Conservation (phyloP, 1,140 invertebrate genomes). For the Orius insidiosus region DNA sequence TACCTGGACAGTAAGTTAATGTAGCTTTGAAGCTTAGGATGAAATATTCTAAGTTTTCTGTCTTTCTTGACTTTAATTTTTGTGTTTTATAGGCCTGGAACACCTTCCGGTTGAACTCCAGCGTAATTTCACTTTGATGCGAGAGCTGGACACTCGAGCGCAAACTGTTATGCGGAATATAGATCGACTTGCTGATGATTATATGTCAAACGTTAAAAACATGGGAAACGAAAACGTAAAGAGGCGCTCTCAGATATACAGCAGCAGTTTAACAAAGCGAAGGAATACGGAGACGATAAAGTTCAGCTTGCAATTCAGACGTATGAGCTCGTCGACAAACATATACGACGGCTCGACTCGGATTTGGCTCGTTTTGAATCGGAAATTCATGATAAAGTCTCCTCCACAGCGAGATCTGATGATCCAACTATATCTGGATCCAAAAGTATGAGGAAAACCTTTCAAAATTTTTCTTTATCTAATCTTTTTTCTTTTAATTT, state of each 20-base stretch:
- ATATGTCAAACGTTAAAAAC: conserved; percentile 45
- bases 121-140: conserved; percentile 89
- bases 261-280: conserved; percentile 73
- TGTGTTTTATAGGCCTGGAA: conserved; percentile 77
- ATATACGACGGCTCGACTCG: conserved; percentile 85
- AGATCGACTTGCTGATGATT: conserved; percentile 72
- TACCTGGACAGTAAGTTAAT: conserved; percentile 2
- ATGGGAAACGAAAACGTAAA: conserved; percentile 56
- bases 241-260: conserved; percentile 69
- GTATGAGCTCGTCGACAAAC: conserved; percentile 95
- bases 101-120: conserved; percentile 85
- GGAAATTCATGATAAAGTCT: conserved; percentile 90
- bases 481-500: too few species aligned
- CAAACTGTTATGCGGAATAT: conserved; percentile 81
- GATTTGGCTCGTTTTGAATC: conserved; percentile 91
- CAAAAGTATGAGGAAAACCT: neutral
- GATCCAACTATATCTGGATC: neutral
- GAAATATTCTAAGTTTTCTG: neutral
- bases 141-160: conserved; percentile 80
- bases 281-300: conserved; percentile 91
- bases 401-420: too few species aligned
- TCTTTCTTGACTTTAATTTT: neutral
- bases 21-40: neutral
- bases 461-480: too few species aligned
- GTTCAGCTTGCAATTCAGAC: conserved; percentile 94